Conservation (phyloP, 1,140 invertebrate genomes). For the Drosophila fuyamai region DNA sequence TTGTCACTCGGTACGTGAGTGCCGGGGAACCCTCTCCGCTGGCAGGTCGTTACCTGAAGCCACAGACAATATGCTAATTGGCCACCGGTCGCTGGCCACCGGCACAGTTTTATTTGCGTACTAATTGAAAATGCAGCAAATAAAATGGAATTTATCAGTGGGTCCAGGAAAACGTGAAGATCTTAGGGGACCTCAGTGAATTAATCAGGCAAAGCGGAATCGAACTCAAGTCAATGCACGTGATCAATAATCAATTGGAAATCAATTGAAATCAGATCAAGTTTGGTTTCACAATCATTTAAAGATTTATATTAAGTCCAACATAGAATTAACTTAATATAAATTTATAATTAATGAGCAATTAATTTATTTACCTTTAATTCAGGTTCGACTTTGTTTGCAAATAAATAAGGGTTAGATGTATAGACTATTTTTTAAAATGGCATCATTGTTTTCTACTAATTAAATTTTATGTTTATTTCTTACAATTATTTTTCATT, state of each 20-base stretch:
- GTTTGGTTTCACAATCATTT: not conserved
- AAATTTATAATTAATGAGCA: no score
- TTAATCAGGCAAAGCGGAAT: conserved; percentile 13
- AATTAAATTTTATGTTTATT: conserved; percentile 2
- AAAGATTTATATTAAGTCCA: not conserved
- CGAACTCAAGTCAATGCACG: conserved; percentile 4
- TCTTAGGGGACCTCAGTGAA: not conserved
- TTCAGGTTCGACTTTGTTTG: no score
- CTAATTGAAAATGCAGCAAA: conserved; percentile 36
- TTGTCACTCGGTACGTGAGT: conserved; percentile 48
- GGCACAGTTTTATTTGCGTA: conserved; percentile 28
- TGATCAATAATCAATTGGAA: not conserved
- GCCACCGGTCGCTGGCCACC: conserved; percentile 1
- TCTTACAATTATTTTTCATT: not conserved
- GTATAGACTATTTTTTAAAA: not conserved
- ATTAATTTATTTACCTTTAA: no score
- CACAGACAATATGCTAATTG: conserved; percentile 38
- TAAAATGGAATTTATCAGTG: conserved; percentile 21
- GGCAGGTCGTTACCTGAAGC: conserved; percentile 27
- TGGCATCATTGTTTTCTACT: not conserved
- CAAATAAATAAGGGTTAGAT: no score
- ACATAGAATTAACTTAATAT: no score
- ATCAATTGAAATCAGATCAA: not conserved
- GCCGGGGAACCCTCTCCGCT: conserved; percentile 16
- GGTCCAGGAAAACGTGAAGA: conserved; percentile 43